Conservation (phyloP, 2,113 vertebrate genomes). For the Cyanocitta stelleri region DNA sequence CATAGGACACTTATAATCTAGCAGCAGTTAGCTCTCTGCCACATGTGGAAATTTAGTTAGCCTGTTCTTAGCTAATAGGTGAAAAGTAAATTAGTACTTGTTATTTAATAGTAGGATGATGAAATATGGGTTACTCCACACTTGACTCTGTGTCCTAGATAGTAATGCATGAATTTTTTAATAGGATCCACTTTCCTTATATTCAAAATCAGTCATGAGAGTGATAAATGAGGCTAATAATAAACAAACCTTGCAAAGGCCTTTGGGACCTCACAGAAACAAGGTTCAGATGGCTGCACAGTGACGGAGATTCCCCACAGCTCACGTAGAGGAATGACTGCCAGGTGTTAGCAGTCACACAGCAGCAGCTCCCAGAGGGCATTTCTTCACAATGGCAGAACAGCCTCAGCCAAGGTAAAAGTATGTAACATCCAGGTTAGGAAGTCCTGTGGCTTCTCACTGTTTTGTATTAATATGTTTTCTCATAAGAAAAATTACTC, state of each 20-base stretch:
- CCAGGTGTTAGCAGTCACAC: not conserved
- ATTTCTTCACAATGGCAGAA: not conserved
- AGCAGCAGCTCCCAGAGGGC: not conserved
- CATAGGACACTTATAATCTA: not conserved
- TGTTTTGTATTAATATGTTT: not conserved
- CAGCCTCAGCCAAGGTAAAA: not conserved
- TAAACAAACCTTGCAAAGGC: slow-evolving; percentile 33
- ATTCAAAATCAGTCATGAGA: slow-evolving; percentile 40
- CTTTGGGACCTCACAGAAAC: slow-evolving; percentile 3
- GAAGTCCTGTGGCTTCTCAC: not conserved
- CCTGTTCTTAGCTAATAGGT: not conserved
- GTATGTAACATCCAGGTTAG: not conserved
- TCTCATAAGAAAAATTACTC: not conserved
- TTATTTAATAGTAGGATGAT: not conserved
- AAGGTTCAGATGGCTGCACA: slow-evolving; percentile 37
- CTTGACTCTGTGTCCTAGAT: not conserved
- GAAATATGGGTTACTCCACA: not conserved
- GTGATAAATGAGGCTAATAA: slow-evolving; percentile 38
- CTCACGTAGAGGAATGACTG: not conserved
- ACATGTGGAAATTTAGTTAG: not conserved
- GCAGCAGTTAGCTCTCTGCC: not conserved
- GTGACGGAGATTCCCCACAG: slow-evolving; percentile 14
- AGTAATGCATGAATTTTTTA: not conserved
- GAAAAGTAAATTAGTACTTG: not conserved
- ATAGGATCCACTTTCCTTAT: not conserved